Evolutionary conservation across 2,888 invertebrate species (phyloP).

Genomic region (Drosophila mayaguana): DNA sequence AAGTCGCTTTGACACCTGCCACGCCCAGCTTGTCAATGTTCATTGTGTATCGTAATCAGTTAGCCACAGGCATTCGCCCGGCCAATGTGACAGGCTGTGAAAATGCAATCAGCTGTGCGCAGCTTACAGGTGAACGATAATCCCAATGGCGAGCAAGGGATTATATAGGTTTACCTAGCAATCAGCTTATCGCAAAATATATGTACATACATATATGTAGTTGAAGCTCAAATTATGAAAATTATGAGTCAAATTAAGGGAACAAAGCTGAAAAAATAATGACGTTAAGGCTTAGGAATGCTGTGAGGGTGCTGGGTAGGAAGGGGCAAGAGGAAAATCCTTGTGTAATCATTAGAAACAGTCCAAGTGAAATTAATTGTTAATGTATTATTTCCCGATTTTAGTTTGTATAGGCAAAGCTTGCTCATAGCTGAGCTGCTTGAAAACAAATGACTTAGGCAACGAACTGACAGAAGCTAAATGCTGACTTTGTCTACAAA

Average conservation of each 20-base stretch:
- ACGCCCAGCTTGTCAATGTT: constrained; percentile 75
- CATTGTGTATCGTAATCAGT: constrained; percentile 53
- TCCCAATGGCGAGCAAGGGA: constrained; percentile 5
- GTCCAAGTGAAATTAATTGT: not conserved
- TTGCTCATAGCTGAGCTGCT: not conserved
- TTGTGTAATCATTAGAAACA: not conserved
- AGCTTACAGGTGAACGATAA: constrained; percentile 11
- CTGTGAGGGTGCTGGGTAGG: not conserved
- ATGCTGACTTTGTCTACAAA: not conserved
- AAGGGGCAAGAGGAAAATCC: not conserved
- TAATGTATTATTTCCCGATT: not conserved
- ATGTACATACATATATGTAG: not conserved
- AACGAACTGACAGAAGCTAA: not conserved
- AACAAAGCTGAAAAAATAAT: not conserved
- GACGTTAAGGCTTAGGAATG: not conserved
- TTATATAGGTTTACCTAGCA: not conserved
- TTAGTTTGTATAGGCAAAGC: not conserved
- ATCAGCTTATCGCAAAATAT: not conserved
- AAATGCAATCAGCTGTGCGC: constrained; percentile 10
- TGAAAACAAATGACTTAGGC: constrained; percentile 5
- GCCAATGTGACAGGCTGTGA: constrained; percentile 22
- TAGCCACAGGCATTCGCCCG: constrained; percentile 11
- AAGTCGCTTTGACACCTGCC: constrained; percentile 65
- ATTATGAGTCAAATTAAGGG: not conserved
- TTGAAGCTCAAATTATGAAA: not conserved